Evolutionary conservation across 2,113 vertebrate genomes (phyloP).

Genomic region (Ifrita kowaldi): DNA sequence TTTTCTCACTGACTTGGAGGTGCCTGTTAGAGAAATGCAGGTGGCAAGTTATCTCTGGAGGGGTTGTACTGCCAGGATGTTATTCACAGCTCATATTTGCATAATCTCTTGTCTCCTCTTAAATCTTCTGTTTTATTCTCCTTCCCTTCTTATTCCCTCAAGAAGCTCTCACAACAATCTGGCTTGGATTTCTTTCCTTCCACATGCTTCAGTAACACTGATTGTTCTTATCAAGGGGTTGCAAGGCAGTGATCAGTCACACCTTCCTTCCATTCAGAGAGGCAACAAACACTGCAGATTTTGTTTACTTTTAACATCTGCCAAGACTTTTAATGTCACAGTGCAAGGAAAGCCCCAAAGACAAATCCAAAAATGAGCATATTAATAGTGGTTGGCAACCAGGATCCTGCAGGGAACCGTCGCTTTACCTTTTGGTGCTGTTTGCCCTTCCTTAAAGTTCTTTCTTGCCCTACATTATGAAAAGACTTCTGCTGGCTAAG

Average conservation of each 20-base stretch:
- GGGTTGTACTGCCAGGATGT: conserved; percentile 49
- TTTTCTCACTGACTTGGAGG: conserved; percentile 12
- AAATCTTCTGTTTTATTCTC: conserved; percentile 37
- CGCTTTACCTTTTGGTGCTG: conserved; percentile 30
- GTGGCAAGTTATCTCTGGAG: conserved; percentile 49
- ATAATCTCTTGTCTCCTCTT: conserved; percentile 79
- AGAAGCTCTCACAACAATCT: neutral
- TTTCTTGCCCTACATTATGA: conserved; percentile 27
- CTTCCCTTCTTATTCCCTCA: conserved; percentile 14
- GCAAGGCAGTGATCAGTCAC: conserved; percentile 58
- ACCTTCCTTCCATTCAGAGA: conserved; percentile 70
- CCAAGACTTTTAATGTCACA: conserved; percentile 63
- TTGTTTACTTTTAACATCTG: conserved; percentile 73
- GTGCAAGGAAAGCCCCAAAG: conserved; percentile 50
- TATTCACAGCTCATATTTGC: conserved; percentile 77
- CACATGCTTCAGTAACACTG: conserved; percentile 21
- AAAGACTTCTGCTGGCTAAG: conserved; percentile 30
- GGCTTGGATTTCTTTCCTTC: conserved; percentile 50
- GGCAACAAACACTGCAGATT: conserved; percentile 48
- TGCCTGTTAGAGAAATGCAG: conserved; percentile 20
- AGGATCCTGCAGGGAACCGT: conserved; percentile 23
- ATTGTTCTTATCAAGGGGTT: conserved; percentile 58
- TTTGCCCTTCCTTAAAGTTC: conserved; percentile 63
- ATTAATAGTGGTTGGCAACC: conserved; percentile 72
- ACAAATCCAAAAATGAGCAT: conserved; percentile 62